Evolutionary conservation across 2,113 vertebrate species (phyloP).

Genomic region (Oncorhynchus keta): DNA sequence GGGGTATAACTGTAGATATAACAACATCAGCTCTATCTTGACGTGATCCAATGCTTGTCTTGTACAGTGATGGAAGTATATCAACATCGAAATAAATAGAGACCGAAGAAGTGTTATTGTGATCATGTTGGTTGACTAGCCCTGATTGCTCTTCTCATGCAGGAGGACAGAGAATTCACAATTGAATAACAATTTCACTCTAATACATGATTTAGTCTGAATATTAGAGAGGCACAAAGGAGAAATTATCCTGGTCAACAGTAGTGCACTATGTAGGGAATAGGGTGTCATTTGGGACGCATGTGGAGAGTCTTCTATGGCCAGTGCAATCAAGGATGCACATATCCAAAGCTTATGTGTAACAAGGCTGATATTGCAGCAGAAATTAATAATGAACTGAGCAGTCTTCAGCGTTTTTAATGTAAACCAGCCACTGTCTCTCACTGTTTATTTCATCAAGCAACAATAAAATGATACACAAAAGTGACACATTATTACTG

Average conservation of each 20-base stretch:
- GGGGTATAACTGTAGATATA: background rate
- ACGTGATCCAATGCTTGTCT: too few relatives aligned
- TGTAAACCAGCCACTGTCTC: conserved; percentile 62
- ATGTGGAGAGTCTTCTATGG: conserved; percentile 17
- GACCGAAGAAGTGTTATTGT: conserved; percentile 15
- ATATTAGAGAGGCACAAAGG: conserved; percentile 41
- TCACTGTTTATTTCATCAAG: conserved; percentile 60
- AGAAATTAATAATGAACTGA: conserved; percentile 52
- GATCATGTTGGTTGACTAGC: conserved; percentile 24
- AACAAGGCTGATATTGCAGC: conserved; percentile 44
- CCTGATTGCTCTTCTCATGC: conserved; percentile 40
- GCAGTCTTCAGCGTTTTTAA: conserved; percentile 57
- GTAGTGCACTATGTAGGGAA: too few relatives aligned
- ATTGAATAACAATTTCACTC: conserved; percentile 47
- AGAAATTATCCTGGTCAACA: conserved; percentile 37
- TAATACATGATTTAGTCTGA: conserved; percentile 38
- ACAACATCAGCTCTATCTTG: background rate
- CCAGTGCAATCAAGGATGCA: conserved; percentile 52
- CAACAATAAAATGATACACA: conserved; percentile 62
- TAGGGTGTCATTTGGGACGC: too few relatives aligned
- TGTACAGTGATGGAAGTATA: background rate
- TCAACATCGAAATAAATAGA: background rate
- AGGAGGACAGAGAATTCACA: conserved; percentile 36
- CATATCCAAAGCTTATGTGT: conserved; percentile 46
- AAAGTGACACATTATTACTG: conserved; percentile 68